These are phyloP conservation scores for Rhyacophila evoluta DNA, from an alignment of 2,888 invertebrate genomes.

Conservation along the genomic window DNA sequence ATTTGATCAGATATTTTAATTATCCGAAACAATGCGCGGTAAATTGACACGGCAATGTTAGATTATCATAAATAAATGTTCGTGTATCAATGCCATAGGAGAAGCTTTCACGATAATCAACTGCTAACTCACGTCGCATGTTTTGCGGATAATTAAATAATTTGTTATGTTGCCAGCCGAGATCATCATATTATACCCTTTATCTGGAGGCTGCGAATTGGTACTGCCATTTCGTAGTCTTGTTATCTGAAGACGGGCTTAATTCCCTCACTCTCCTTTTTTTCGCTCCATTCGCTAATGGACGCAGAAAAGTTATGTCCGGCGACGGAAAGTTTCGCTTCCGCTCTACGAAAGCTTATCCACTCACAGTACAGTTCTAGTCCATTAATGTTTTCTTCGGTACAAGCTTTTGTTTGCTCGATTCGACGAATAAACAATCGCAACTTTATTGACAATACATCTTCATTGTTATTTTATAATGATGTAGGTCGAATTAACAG, in stretches of 20 bases:
- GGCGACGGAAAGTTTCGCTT: background rate
- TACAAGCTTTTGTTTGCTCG: background rate
- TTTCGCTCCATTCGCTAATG: background rate
- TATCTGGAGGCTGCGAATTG: background rate
- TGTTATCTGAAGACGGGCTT: background rate
- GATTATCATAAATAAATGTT: too few species aligned
- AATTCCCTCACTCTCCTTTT: background rate
- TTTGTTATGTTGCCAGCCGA: background rate
- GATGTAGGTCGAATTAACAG: too few species aligned
- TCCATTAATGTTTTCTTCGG: background rate
- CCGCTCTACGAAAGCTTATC: background rate
- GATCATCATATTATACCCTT: background rate
- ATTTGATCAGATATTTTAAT: too few species aligned
- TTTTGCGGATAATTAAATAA: background rate
- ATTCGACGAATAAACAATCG: too few species aligned
- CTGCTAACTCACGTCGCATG: too few species aligned
- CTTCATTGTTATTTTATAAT: too few species aligned
- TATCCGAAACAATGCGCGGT: too few species aligned
- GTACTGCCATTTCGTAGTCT: background rate
- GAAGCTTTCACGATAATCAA: background rate
- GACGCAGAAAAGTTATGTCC: constrained; percentile 14
- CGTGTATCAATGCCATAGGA: too few species aligned
- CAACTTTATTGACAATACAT: too few species aligned
- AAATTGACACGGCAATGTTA: too few species aligned
- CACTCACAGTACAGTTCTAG: background rate